Conservation (phyloP, 1,140 invertebrate genomes). For the Mizuhopecten yessoensis region DNA sequence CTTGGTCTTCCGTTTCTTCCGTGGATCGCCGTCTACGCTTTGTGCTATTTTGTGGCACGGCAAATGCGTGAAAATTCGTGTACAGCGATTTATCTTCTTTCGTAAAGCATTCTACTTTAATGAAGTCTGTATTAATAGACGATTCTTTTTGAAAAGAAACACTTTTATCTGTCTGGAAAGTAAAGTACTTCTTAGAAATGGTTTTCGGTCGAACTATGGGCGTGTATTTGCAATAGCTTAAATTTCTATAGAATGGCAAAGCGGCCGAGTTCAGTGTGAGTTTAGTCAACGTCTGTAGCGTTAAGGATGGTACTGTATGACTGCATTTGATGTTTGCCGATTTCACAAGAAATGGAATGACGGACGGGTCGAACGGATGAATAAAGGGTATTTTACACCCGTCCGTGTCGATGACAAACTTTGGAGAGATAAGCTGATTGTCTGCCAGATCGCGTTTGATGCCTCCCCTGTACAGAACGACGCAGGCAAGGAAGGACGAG, state of each 20-base stretch:
- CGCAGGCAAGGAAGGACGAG: neutral
- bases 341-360: neutral
- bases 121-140: slow-evolving; percentile 69
- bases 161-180: slow-evolving; percentile 20
- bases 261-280: neutral
- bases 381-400: slow-evolving; percentile 11
- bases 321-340: slow-evolving; percentile 30
- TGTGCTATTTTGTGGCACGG: slow-evolving; percentile 79
- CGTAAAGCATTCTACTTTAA: slow-evolving; percentile 77
- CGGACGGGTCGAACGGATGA: slow-evolving; percentile 1
- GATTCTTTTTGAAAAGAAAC: neutral
- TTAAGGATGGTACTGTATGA: neutral
- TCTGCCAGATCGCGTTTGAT: neutral
- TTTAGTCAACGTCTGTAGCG: neutral
- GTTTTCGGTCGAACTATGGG: neutral
- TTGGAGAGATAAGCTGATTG: neutral
- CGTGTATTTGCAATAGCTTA: slow-evolving; percentile 11
- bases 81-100: slow-evolving; percentile 75
- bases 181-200: neutral
- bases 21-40: slow-evolving; percentile 72
- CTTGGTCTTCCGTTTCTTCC: slow-evolving; percentile 60
- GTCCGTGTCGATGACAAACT: neutral
- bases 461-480: neutral
- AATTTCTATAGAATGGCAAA: neutral
- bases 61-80: slow-evolving; percentile 83